These are phyloP conservation scores for Myrmecobius fasciatus DNA, from an alignment of 2,113 vertebrate species.

Conservation along the genomic window DNA sequence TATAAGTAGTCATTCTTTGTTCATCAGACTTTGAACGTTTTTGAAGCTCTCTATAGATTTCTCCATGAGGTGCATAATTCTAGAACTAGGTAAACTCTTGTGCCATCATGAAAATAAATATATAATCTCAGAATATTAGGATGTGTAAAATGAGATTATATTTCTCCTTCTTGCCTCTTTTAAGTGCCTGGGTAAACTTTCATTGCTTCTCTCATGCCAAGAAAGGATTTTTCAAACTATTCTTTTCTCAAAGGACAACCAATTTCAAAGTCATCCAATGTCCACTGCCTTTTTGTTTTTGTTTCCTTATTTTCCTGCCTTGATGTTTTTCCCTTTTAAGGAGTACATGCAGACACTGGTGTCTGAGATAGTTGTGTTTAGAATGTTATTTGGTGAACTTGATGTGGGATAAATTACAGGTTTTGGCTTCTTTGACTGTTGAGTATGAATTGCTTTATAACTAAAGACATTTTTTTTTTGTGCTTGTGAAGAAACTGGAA, in stretches of 20 bases:
- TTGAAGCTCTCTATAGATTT: conserved; percentile 94
- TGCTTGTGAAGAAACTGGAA: conserved; percentile 81
- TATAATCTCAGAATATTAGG: conserved; percentile 96
- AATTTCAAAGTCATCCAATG: conserved; percentile 96
- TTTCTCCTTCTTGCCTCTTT: conserved; percentile 95
- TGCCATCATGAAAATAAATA: conserved; percentile 94
- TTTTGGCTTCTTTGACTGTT: conserved; percentile 41
- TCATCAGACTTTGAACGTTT: conserved; percentile 91
- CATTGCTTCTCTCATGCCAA: conserved; percentile 93
- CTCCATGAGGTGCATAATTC: conserved; percentile 95
- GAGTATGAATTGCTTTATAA: conserved; percentile 69
- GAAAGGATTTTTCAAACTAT: conserved; percentile 98
- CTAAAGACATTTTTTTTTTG: conserved; percentile 58
- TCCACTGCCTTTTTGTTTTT: conserved; percentile 91
- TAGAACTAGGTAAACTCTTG: conserved; percentile 95
- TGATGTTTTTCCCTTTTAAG: conserved; percentile 74
- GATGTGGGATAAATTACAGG: neutral
- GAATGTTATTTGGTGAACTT: conserved; percentile 48
- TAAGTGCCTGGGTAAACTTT: conserved; percentile 96
- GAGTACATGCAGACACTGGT: conserved; percentile 68
- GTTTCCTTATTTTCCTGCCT: conserved; percentile 82
- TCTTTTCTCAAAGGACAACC: conserved; percentile 95
- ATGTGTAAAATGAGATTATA: conserved; percentile 97
- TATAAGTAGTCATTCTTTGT: conserved; percentile 92
- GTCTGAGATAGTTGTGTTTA: conserved; percentile 67